Evolutionary conservation across 2,888 invertebrate genomes (phyloP), one percentile per base, ranked within the genome.

Genomic region (Apotomis turbidana): DNA sequence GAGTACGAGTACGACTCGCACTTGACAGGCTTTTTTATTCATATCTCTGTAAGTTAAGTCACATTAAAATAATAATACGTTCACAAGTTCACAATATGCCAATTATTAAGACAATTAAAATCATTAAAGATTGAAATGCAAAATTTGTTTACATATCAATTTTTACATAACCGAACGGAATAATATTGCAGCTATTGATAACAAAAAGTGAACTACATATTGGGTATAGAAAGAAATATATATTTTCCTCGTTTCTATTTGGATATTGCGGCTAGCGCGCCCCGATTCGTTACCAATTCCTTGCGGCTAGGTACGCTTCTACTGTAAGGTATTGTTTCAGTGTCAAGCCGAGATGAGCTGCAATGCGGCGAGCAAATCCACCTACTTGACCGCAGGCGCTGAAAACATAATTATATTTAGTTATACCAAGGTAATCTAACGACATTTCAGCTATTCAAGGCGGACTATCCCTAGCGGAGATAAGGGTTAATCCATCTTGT

Each of bases 401-500:
- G 27, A 10, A 57, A 57, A 66, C 55, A 54, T 44, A 44, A 44
- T 13, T 54, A n/a, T n/a, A 61, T 46, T 12, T 6, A 5, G 41
- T 41, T 12, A n/a, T 59, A 41, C 36, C 51, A 10, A 52, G 62
- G 49, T 62, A 62, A 36, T 12, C 57, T 55, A 52, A 63, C 51
- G 38, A 44, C 44, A 10, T 64, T 64, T 15, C 10, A 12, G n/a
- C 12, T 55, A 9, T 13, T 52, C 52, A 51, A 52, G 44, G 15
- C 27, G 64, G 55, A 41, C 55, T 64, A 27, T 44, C 27, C 41
- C 64, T 64, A 36, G 36, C 52, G 54, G 44, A 64, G 64, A 64
- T 46, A 64, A 54, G 55, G 55, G 54, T 64, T 64, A 46, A 64
- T 64, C 55, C 64, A 44, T 55, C 55, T 55, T 64, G 64, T 55